Percentiles rank a stretch among this genome's conserved stretches.
Evolutionary conservation across 2,797 vertebrate species (phyloP).

Genomic region (Phrynocephalus guinanensis): DNA sequence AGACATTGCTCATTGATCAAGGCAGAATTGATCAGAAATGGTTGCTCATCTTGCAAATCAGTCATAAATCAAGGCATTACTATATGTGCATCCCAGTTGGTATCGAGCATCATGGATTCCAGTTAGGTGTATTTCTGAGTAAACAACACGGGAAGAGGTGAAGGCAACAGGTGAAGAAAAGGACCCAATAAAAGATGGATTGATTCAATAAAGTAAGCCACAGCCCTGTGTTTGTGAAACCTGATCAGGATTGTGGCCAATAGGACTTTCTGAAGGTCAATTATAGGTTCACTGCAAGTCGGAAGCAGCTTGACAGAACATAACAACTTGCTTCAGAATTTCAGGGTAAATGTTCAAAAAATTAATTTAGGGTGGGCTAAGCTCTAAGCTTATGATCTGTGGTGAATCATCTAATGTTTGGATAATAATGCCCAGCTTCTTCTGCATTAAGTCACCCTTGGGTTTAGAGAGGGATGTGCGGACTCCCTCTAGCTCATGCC

Average conservation of each 20-base stretch:
- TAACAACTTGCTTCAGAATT: not conserved
- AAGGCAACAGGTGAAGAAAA: not conserved
- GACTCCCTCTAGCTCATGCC: not conserved
- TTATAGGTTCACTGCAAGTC: too few relatives aligned
- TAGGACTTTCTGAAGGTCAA: too few relatives aligned
- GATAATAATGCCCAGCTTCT: not conserved
- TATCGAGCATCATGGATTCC: not conserved
- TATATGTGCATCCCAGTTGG: not conserved
- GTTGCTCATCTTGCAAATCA: too few relatives aligned
- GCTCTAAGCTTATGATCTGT: too few relatives aligned
- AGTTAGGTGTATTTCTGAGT: not conserved
- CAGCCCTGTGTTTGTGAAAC: not conserved
- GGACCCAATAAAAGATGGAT: not conserved
- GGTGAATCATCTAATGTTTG: not conserved
- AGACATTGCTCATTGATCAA: too few relatives aligned
- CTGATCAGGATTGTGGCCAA: too few relatives aligned
- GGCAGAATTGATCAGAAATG: too few relatives aligned
- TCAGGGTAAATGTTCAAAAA: not conserved
- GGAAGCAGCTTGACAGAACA: too few relatives aligned
- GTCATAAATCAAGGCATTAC: not conserved
- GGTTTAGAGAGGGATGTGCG: too few relatives aligned
- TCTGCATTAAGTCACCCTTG: not conserved
- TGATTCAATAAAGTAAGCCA: not conserved
- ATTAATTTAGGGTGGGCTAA: too few relatives aligned
- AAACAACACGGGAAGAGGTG: not conserved